Base-by-base conservation (phyloP, 1,140 invertebrate species). In the Drosophila baimaii region DNA sequence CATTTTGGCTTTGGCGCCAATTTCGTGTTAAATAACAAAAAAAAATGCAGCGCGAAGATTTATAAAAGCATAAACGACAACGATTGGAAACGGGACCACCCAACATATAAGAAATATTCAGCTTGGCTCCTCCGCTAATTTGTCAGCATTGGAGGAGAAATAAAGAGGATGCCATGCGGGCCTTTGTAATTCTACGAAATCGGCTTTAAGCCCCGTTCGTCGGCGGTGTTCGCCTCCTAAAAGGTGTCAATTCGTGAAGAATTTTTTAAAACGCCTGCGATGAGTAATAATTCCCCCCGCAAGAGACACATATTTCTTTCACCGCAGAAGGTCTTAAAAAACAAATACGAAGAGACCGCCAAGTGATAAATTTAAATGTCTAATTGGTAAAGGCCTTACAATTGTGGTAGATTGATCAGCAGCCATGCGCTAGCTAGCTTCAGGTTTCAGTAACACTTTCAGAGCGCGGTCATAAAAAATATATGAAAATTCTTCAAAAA, bases 181-280 rank as follows among this genome's bases (percentile, higher is more conserved):
- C 47, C 62, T 76, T 77, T 77, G 83, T 86, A 86, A 86, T 86
- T 86, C 84, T 83, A 88, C 79, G 84, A 86, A 86, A 86, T 88
- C 79, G 65, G 76, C 83, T 88, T 88, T 88, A 52, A 58, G 56
- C 51, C 73, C 56, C 73, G 64, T 74, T 58, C 49, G 58, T 23
- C 27, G 71, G 19, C 15, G 69, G 69, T 27, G 46, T 31, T 33
- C 29, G 17, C 37, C 33, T 15, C 33, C 39, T 35, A 76, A 86
- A 80, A 86, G 83, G 83, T 86, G 83, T 88, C 83, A 86, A 86
- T 86, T 79, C 83, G 83, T 77, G 66, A 82, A 86, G 83, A 88
- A 77, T 88, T 84, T 86, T 84, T 69, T 66, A 80, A 84, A 85
- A 84, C 73, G 81, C 77, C 77, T 66, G 78, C 83, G 83, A 88